Base-by-base conservation (phyloP, 2,113 vertebrate genomes). In the Epinephelus cyanopodus region DNA sequence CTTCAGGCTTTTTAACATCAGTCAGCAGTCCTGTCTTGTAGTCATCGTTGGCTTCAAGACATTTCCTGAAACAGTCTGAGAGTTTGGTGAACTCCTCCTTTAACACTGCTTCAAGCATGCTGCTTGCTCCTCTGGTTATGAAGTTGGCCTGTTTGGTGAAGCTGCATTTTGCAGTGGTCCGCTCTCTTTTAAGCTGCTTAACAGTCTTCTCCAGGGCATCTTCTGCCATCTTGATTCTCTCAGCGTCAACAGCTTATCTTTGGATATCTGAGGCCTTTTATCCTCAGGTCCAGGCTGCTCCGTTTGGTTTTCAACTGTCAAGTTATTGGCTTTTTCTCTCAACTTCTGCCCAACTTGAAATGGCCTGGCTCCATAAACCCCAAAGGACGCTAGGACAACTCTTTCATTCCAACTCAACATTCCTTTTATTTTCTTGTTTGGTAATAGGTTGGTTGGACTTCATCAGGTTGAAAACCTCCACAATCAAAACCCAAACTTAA, bases 61-160 rank as follows among this genome's bases (percentile, higher is more conserved):
- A 7, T 2, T 29, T 60, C 10, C 12, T 63, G 2, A 39, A 21
- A n/a, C 8, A 23, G 8, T 63, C 11, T 19, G 33, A 21, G 17
- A 63, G 37, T 11, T 39, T n/a, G 2, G 21, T 13, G 53, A 52
- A 56, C 4, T 56, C 52, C 19, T 54, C 52, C 60, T 19, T 37
- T 11, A 62, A 19, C 60, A 21, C 29, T 6, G 2, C 39, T 39
- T 39, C 8, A 19, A 39, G 6, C 39, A 39, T 39, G 39, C 39
- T 39, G 39, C 29, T 37, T 39, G 29, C 4, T 42, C 25, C 45
- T 48, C n/a, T 68, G 14, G 6, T 3, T 17, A 50, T 11, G 15
- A 67, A 48, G 68, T 71, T 54, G 68, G 50, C 68, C 5, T 56
- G 68, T 37, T 10, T 71, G 48, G 68, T 71, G 53, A 71, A 74